Evolutionary conservation across 1,140 invertebrate species (phyloP).

Genomic region (Drosophila ogumai): DNA sequence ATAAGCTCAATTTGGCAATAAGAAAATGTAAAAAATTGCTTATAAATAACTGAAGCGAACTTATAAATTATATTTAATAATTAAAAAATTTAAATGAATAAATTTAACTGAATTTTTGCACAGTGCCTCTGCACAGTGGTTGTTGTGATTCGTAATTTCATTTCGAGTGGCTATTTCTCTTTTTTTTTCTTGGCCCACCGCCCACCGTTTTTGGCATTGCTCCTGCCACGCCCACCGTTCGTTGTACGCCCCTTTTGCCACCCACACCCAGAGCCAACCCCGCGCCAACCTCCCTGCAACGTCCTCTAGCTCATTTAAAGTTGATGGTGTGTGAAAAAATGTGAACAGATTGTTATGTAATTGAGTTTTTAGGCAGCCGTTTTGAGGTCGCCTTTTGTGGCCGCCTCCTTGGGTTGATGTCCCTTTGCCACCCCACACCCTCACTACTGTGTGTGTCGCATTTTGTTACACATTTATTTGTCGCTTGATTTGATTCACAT

Average conservation of each 20-base stretch:
- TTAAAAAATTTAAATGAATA: neutral
- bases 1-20: too few relatives aligned
- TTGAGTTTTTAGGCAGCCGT: constrained; percentile 84
- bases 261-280: neutral
- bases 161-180: constrained; percentile 72
- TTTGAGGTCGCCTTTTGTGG: constrained; percentile 81
- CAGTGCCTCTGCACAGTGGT: neutral
- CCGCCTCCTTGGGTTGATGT: constrained; percentile 55
- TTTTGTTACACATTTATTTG: constrained; percentile 78
- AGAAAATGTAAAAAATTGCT: too few relatives aligned
- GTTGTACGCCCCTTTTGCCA: constrained; percentile 4
- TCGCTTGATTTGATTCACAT: constrained; percentile 76
- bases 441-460: constrained; percentile 50
- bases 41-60: too few relatives aligned
- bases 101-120: neutral
- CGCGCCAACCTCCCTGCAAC: neutral
- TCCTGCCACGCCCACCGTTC: constrained; percentile 56
- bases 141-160: constrained; percentile 69
- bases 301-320: constrained; percentile 78
- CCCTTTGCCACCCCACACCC: constrained; percentile 14
- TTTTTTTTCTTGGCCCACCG: constrained; percentile 33
- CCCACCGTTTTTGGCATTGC: constrained; percentile 74
- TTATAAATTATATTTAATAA: neutral
- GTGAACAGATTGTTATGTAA: constrained; percentile 85
- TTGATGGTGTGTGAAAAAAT: constrained; percentile 85